Conservation (phyloP, 2,113 vertebrate species). For the Manacus vitellinus region DNA sequence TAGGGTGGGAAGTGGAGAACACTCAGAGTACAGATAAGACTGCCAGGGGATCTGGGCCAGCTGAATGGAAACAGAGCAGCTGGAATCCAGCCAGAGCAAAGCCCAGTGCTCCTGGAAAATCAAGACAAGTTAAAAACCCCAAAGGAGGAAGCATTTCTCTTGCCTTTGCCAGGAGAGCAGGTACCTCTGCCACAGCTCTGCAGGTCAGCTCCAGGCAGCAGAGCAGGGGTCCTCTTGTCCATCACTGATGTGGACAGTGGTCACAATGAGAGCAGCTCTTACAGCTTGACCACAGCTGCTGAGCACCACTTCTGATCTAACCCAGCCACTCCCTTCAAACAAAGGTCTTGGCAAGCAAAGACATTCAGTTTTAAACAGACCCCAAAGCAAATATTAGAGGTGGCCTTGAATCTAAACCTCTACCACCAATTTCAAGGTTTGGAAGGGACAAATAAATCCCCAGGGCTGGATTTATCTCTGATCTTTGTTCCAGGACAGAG, state of each 20-base stretch:
- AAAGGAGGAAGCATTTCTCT: neutral
- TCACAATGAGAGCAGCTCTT: neutral
- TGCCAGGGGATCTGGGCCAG: conserved; percentile 27
- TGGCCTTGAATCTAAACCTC: neutral
- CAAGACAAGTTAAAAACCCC: neutral
- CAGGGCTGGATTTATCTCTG: neutral
- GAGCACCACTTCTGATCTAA: neutral
- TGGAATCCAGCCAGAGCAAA: neutral
- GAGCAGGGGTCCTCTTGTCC: neutral
- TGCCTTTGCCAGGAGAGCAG: neutral
- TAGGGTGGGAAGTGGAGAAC: neutral
- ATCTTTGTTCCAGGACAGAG: neutral
- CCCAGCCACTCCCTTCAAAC: neutral
- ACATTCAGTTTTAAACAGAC: neutral
- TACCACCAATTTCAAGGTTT: neutral
- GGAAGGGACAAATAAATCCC: neutral
- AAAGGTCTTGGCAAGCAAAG: neutral
- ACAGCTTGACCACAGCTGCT: neutral
- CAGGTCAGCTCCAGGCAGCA: neutral
- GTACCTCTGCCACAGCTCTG: neutral
- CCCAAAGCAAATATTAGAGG: neutral
- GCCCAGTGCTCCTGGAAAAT: neutral
- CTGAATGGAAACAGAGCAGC: neutral
- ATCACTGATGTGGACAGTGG: neutral
- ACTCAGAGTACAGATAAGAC: neutral